Evolutionary conservation across 2,888 invertebrate genomes (phyloP), one percentile per base, ranked within the genome.

Genomic region (Brachylomia viminalis): DNA sequence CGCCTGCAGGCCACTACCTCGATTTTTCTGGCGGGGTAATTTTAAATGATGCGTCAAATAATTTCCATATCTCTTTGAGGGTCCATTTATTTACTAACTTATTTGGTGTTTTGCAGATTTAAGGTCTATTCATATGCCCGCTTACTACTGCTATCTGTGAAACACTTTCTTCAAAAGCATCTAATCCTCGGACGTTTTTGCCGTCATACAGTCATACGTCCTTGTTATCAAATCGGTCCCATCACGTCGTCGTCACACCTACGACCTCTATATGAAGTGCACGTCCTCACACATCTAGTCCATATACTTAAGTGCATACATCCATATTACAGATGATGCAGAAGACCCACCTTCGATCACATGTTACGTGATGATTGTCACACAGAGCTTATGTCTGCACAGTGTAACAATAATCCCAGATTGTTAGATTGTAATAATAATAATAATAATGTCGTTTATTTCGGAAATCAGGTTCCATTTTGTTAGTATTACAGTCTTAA

Each of bases 261-360:
- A 42, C 64, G 70, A 73, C 79, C 82, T 85, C 79, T 52, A 33
- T 75, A 49, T 66, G 56, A 71, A 66, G 56, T 47, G 45, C 73
- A 68, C 45, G 73, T 80, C 59, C 77, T 80, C 67, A 68, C 58
- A 45, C 47, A 59, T 42, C 58, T 58, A 79, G 42, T 45, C 59
- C 69, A 75, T 69, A 75, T 69, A 72, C 66, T 38, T 61, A 61
- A 56, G 59, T 75, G 58, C 17, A 27, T 62, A 10, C n/a, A 61
- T n/a, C n/a, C n/a, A n/a, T 27, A 56, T 45, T 56, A n/a, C 5
- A 47, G 47, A 20, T 52, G n/a, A 1, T 10, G 10, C 75, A 70
- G 82, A 83, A 83, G 69, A 15, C 13, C 52, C 52, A 64, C n/a
- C 13, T 58, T 10, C 0, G 4, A 38, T 10, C 2, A 38, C 2